Evolutionary conservation across 1,140 invertebrate genomes (phyloP).

Genomic region (Tetramorium alpestre): DNA sequence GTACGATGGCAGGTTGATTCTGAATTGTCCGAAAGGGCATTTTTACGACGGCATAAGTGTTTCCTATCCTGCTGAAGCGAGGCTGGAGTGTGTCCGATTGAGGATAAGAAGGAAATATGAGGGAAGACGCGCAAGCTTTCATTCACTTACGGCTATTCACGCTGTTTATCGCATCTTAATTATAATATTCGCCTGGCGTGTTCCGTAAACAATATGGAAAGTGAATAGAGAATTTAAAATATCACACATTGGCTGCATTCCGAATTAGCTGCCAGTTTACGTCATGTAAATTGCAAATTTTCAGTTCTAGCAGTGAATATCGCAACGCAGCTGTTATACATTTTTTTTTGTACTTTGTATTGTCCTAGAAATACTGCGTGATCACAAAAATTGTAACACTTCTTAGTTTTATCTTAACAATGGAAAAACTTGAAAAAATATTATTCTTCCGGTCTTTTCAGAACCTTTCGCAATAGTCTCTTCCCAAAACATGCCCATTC

Average conservation of each 20-base stretch:
- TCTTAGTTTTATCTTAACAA: neutral
- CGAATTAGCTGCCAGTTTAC: too few species aligned
- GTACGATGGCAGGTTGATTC: slow-evolving; percentile 8
- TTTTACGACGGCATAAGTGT: slow-evolving; percentile 29
- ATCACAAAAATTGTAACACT: neutral
- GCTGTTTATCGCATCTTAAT: neutral
- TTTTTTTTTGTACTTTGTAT: neutral
- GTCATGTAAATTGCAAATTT: too few species aligned
- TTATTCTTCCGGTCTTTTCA: neutral
- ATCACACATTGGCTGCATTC: neutral
- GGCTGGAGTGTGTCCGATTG: slow-evolving; percentile 12
- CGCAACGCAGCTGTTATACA: neutral
- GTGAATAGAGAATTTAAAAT: slow-evolving; percentile 1
- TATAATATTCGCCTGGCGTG: neutral
- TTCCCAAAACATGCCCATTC: neutral
- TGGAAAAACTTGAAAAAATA: neutral
- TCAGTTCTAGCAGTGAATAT: too few species aligned
- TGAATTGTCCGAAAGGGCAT: slow-evolving; percentile 15
- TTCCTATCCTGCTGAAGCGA: neutral
- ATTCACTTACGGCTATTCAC: neutral
- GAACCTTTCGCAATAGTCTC: neutral
- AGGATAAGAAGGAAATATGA: slow-evolving; percentile 15
- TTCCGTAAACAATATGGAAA: neutral
- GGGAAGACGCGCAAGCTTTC: neutral
- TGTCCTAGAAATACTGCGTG: neutral